These are phyloP conservation scores for Cantharis flavilabris DNA, from an alignment of 2,888 invertebrate species.

Conservation along the genomic window DNA sequence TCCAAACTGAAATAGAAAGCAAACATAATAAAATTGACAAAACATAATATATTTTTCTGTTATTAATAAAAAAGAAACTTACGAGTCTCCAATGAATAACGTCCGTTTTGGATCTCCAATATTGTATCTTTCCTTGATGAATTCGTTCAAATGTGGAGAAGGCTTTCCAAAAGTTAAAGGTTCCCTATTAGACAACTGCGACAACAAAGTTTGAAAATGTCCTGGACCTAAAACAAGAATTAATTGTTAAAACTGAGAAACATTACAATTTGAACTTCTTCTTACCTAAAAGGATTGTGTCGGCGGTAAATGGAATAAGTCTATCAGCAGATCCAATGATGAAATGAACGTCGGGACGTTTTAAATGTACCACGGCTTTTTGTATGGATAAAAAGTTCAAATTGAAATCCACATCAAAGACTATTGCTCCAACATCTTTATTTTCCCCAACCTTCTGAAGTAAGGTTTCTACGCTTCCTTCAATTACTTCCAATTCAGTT, in stretches of 20 bases:
- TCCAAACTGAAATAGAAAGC: conserved; percentile 62
- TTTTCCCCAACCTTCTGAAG: conserved; percentile 49
- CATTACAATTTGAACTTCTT: neutral
- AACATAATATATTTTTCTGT: no score
- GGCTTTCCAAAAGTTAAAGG: conserved; percentile 62
- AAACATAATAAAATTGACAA: neutral
- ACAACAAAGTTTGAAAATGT: conserved; percentile 55
- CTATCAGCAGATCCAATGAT: conserved; percentile 59
- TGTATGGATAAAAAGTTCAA: conserved; percentile 59
- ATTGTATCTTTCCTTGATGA: conserved; percentile 61
- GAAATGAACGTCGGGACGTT: conserved; percentile 59
- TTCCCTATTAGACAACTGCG: conserved; percentile 50
- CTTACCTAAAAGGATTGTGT: conserved; percentile 53
- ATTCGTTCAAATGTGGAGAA: conserved; percentile 54
- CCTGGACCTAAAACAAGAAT: conserved; percentile 52
- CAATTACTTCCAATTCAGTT: neutral
- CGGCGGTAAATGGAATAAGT: conserved; percentile 50
- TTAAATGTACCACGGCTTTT: conserved; percentile 57
- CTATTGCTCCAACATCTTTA: conserved; percentile 61
- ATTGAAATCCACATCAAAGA: conserved; percentile 60
- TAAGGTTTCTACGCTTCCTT: conserved; percentile 23
- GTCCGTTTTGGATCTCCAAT: conserved; percentile 67
- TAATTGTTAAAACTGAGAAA: neutral
- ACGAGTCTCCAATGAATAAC: conserved; percentile 85
- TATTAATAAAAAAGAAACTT: conserved; percentile 44